Evolutionary conservation across 1,140 invertebrate species (phyloP).

Genomic region (Sminthurides bifidus): DNA sequence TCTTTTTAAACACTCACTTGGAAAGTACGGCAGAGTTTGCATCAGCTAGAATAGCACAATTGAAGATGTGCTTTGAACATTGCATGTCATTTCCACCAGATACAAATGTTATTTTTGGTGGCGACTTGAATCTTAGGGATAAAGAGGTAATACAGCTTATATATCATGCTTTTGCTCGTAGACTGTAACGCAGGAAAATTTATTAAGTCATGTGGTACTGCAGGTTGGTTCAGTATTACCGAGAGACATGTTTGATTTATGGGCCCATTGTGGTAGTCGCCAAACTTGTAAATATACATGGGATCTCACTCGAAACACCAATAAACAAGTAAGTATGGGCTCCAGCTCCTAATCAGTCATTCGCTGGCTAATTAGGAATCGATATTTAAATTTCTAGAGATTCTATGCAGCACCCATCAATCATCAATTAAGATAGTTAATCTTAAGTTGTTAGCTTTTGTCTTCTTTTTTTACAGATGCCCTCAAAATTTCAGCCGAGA

Average conservation of each 20-base stretch:
- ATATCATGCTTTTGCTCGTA: neutral
- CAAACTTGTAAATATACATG: constrained; percentile 46
- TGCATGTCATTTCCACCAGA: constrained; percentile 34
- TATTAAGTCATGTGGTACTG: constrained; percentile 34
- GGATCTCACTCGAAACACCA: constrained; percentile 45
- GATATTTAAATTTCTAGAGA: neutral
- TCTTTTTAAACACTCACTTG: constrained; percentile 46
- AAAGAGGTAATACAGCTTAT: constrained; percentile 40
- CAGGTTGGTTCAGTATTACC: constrained; percentile 39
- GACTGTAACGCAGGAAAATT: neutral
- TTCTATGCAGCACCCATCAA: neutral
- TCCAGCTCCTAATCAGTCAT: too few species aligned
- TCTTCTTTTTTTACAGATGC: constrained; percentile 33
- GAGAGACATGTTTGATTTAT: constrained; percentile 41
- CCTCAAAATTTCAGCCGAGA: constrained; percentile 38
- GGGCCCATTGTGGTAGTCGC: constrained; percentile 44
- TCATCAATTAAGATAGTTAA: neutral
- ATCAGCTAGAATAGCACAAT: constrained; percentile 40
- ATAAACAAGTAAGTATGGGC: constrained; percentile 33
- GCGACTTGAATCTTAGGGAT: constrained; percentile 49
- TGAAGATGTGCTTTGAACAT: constrained; percentile 38
- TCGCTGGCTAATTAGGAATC: neutral
- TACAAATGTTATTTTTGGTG: constrained; percentile 45
- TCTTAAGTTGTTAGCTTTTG: constrained; percentile 11
- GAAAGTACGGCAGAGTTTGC: constrained; percentile 45